These are phyloP conservation scores for Geopemphigus sp. DNA, from an alignment of 1,140 invertebrate genomes.

Conservation along the genomic window DNA sequence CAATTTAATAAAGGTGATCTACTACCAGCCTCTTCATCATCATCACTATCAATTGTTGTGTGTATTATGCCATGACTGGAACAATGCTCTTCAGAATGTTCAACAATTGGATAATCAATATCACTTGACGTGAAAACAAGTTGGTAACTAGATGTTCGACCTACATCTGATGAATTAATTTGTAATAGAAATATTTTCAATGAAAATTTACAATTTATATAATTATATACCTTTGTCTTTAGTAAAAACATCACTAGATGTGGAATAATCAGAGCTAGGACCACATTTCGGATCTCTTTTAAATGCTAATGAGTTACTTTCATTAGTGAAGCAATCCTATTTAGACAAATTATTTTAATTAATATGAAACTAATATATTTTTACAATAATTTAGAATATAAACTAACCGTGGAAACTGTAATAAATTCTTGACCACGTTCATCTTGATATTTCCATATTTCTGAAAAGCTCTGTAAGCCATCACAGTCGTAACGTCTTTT, in stretches of 20 bases:
- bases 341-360: not conserved
- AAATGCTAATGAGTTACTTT: not conserved
- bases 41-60: conserved; percentile 51
- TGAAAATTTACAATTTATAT: not conserved
- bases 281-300: conserved; percentile 36
- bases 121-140: conserved; percentile 62
- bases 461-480: conserved; percentile 21
- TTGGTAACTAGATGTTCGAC: conserved; percentile 52
- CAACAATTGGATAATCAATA: conserved; percentile 79
- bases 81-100: conserved; percentile 74
- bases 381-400: not conserved
- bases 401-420: conserved; percentile 39
- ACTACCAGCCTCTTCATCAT: conserved; percentile 50
- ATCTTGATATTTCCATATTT: conserved; percentile 44
- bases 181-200: not conserved
- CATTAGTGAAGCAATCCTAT: conserved; percentile 40
- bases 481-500: conserved; percentile 13
- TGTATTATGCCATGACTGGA: conserved; percentile 56
- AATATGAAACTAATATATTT: too few relatives aligned
- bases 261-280: conserved; percentile 34
- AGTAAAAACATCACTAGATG: conserved; percentile 42
- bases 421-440: conserved; percentile 32
- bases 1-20: conserved; percentile 46
- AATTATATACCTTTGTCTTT: conserved; percentile 43
- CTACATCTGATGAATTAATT: conserved; percentile 53